Base-by-base conservation (phyloP, 1,140 invertebrate species). In the Pissodes strobi region DNA sequence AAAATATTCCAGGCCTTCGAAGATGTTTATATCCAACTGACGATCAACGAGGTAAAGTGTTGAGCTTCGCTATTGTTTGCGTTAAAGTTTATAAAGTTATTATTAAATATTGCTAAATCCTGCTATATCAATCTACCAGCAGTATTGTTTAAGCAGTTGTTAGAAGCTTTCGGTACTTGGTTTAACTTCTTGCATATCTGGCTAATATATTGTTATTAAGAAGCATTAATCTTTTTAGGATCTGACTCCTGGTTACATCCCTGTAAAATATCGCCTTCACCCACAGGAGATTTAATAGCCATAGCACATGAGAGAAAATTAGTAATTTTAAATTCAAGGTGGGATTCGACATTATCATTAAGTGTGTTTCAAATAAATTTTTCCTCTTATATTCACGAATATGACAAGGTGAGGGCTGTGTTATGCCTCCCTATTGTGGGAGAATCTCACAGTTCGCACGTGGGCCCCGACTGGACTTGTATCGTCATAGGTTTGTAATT, bases 391-490 rank as follows among this genome's bases (percentile, higher is more conserved):
- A 82, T 41, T 80, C 84, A 70, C 70, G 85, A 48, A 74, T 81
- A 51, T 80, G 76, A 84, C 75, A 74, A 80, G 69, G 69, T 78
- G 73, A 79, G 75, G 76, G 67, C 79, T 60, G 45, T 82, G 72
- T 61, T 82, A 72, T 79, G 85, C 80, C 61, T 87, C 72, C 76
- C 83, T 67, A 77, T 83, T 61, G 72, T 76, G n/a, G 66, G 69
- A 51, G 68, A 73, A 59, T 71, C 65, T 66, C 56, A 75, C 63
- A 76, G 73, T 37, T 76, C 78, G 27, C 72, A 77, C 82, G 87
- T 87, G 72, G 85, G 85, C n/a, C 86, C 90, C 39, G 95, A 98
- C 77, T 98, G 95, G 95, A 95, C 93, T 10, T 95, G 93, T 79
- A 86, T 97, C 64, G 86, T 90, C 64, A 84, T 96, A 60, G 61